These are phyloP conservation scores for Lypha dubia DNA, from an alignment of 2,888 invertebrate genomes.

Conservation along the genomic window DNA sequence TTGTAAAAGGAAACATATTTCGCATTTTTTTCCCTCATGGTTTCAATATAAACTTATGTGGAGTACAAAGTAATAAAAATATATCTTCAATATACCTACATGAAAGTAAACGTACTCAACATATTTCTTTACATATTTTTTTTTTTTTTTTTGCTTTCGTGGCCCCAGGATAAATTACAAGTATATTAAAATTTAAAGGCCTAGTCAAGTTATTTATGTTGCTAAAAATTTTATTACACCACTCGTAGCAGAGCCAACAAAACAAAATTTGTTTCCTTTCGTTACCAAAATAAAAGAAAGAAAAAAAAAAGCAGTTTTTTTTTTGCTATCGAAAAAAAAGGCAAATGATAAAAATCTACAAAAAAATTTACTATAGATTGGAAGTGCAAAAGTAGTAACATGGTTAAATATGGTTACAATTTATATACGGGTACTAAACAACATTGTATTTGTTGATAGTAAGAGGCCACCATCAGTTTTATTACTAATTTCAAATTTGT, in stretches of 20 bases:
- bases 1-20: too few species aligned
- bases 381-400: slow-evolving; percentile 35
- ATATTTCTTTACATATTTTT: background rate
- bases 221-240: slow-evolving; percentile 49
- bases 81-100: slow-evolving; percentile 30
- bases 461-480: slow-evolving; percentile 43
- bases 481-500: slow-evolving; percentile 54
- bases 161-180: slow-evolving; percentile 56
- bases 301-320: slow-evolving; percentile 9
- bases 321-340: slow-evolving; percentile 47
- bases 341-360: slow-evolving; percentile 59
- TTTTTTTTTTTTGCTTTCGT: background rate
- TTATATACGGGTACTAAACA: slow-evolving; percentile 18
- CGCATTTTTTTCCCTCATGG: background rate
- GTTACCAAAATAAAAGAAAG: background rate
- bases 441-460: background rate
- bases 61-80: slow-evolving; percentile 36
- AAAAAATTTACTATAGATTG: slow-evolving; percentile 63
- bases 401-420: slow-evolving; percentile 33
- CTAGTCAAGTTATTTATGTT: slow-evolving; percentile 67
- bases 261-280: slow-evolving; percentile 18
- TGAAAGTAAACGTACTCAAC: slow-evolving; percentile 5
- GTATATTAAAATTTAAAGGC: slow-evolving; percentile 67
- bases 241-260: background rate
- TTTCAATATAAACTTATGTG: slow-evolving; percentile 9